These are phyloP conservation scores for Cerastis rubricosa DNA, from an alignment of 2,888 invertebrate species.

Conservation along the genomic window DNA sequence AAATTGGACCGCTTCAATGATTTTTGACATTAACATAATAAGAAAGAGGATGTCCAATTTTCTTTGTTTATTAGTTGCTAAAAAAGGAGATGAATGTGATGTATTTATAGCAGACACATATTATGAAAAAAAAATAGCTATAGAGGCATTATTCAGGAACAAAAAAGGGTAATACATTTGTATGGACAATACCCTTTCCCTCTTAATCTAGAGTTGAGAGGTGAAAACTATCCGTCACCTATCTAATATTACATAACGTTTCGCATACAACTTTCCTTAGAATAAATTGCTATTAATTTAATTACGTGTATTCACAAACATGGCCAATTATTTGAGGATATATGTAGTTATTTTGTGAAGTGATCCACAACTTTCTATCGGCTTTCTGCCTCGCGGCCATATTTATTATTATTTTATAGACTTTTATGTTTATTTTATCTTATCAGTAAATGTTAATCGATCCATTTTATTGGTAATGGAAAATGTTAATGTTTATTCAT, in stretches of 20 bases:
- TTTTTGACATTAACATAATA: no score
- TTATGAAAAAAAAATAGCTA: no score
- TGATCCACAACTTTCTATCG: conserved; percentile 53
- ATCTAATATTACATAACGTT: conserved; percentile 31
- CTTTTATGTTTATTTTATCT: conserved; percentile 40
- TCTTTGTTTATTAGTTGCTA: no score
- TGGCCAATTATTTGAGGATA: conserved; percentile 52
- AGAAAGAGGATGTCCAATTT: no score
- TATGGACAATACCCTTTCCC: no score
- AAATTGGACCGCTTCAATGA: no score
- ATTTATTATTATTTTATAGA: conserved; percentile 24
- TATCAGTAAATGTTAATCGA: conserved; percentile 32
- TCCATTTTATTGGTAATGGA: conserved; percentile 19
- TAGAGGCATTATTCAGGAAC: no score
- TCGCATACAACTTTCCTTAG: conserved; percentile 26
- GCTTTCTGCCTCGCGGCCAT: conserved; percentile 56
- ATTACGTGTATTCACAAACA: conserved; percentile 41
- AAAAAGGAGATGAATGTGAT: no score
- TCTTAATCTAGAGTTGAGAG: background rate
- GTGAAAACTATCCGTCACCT: conserved; percentile 20
- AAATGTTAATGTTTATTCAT: conserved; percentile 30
- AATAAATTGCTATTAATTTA: conserved; percentile 50
- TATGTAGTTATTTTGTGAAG: conserved; percentile 37
- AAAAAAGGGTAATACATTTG: no score
- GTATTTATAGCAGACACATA: no score